phyloP scores from a whole-genome alignment of 2,797 vertebrate genomes.

The Hapalemur alaotrensis region DNA sequence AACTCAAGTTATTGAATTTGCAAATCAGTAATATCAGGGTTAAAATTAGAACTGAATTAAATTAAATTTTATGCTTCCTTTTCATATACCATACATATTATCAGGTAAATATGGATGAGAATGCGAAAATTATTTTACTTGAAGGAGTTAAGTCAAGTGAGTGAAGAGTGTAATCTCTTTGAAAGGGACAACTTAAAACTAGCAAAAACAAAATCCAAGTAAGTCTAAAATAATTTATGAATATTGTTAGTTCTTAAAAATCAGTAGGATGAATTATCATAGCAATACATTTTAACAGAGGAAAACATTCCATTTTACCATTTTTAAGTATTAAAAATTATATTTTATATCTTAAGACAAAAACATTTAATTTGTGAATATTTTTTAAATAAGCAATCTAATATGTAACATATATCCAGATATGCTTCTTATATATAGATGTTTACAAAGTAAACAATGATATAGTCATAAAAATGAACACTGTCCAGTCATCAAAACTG shows the following conservation, averaged over 20 bases:
- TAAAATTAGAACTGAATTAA: constrained; percentile 63
- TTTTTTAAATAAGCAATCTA: neutral
- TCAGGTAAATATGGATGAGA: constrained; percentile 2
- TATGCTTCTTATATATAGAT: neutral
- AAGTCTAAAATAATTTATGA: neutral
- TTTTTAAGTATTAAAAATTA: neutral
- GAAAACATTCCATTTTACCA: neutral
- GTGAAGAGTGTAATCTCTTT: neutral
- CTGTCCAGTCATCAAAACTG: neutral
- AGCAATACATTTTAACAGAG: neutral
- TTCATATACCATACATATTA: neutral
- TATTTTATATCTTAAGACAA: neutral
- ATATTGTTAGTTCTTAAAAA: neutral
- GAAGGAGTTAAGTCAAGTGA: neutral
- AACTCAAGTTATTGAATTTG: constrained; percentile 53
- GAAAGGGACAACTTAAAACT: constrained; percentile 20
- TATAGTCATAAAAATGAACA: neutral
- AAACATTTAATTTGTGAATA: neutral
- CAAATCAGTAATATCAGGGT: constrained; percentile 34
- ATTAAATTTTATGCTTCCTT: constrained; percentile 47
- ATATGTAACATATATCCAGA: neutral
- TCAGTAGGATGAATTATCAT: neutral
- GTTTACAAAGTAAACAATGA: neutral
- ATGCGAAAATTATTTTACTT: neutral
- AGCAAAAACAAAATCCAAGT: neutral